Base-by-base conservation (phyloP, 1,140 invertebrate species). In the Lethrus apterus region DNA sequence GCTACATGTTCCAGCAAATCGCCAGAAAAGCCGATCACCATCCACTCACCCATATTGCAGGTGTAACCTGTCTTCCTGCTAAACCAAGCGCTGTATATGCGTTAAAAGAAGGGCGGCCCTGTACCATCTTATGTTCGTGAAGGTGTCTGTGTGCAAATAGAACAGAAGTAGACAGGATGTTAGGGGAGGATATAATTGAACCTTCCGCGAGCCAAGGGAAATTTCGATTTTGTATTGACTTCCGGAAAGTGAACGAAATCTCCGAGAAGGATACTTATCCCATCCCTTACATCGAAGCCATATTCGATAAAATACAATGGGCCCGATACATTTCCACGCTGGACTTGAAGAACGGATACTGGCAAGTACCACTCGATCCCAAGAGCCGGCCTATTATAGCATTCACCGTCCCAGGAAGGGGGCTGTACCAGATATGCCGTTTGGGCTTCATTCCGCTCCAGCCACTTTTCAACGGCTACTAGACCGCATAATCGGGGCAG, bases 401-500 rank as follows among this genome's bases (percentile, higher is more conserved):
- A 9, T 34, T 34, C 14, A 8, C 46, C 13, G 45, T 52, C 20
- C 54, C 56, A 5, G 43, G 60, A 1, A 18, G 43, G 11, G 62
- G 59, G 2, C 48, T 56, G 9, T 68, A 42, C 40, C 44, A 67
- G 44, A 52, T 1, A 56, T 67, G 52, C 64, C 67, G 0, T 67
- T 66, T 46, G 66, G 68, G 0, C 47, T 70, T 0, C 46, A 46
- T 18, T 64, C 65, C 47, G 51, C 53, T 1, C 50, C 58, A 2
- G 57, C 63, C 0, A 55, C 50, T 1, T 46, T 38, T 17, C 57
- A 67, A 32, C 15, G 62, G 14, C 31, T 48, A 38, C 9, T 50
- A 46, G 14, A 46, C 19, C 38, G 11, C 3, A 19, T 46, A 5
- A 50, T 74, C 3, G 53, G 62, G 1, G 42, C 54, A 23, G 26